These are phyloP conservation scores for Petromus typicus DNA, from an alignment of 2,113 vertebrate species.

Conservation along the genomic window DNA sequence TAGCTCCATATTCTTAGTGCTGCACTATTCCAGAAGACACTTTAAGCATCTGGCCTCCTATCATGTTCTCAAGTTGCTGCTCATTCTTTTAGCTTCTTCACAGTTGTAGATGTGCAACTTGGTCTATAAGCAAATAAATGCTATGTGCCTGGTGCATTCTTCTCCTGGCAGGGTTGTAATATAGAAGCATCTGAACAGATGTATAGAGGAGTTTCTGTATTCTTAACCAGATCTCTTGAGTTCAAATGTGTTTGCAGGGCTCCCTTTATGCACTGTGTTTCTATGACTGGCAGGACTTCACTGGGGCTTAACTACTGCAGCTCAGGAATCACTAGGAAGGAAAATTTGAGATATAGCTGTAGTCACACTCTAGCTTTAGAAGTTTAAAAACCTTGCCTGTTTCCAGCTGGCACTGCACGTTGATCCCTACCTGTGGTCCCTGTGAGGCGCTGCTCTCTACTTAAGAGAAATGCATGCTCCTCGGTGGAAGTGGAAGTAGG, in stretches of 20 bases:
- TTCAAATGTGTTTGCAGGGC: not conserved
- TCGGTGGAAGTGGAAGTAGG: not conserved
- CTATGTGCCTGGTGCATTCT: constrained; percentile 93
- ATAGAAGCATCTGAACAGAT: constrained; percentile 92
- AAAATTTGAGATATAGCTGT: not conserved
- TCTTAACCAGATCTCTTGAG: not conserved
- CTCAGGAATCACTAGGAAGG: not conserved
- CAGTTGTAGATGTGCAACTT: constrained; percentile 96
- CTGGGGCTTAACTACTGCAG: not conserved
- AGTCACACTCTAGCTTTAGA: not conserved
- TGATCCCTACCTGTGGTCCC: not conserved
- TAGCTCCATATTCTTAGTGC: constrained; percentile 89
- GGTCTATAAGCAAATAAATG: constrained; percentile 95
- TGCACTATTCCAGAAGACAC: not conserved
- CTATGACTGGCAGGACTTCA: not conserved
- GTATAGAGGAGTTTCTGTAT: constrained; percentile 56
- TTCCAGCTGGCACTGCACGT: not conserved
- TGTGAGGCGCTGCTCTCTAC: not conserved
- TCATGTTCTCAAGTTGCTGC: not conserved
- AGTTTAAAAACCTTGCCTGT: not conserved
- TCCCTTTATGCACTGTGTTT: not conserved
- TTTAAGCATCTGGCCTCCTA: constrained; percentile 54
- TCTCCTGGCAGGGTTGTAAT: constrained; percentile 93
- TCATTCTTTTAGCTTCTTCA: not conserved
- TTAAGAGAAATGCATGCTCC: not conserved